phyloP scores from a whole-genome alignment of 2,113 vertebrate species.

The Monarcha castaneiventris region DNA sequence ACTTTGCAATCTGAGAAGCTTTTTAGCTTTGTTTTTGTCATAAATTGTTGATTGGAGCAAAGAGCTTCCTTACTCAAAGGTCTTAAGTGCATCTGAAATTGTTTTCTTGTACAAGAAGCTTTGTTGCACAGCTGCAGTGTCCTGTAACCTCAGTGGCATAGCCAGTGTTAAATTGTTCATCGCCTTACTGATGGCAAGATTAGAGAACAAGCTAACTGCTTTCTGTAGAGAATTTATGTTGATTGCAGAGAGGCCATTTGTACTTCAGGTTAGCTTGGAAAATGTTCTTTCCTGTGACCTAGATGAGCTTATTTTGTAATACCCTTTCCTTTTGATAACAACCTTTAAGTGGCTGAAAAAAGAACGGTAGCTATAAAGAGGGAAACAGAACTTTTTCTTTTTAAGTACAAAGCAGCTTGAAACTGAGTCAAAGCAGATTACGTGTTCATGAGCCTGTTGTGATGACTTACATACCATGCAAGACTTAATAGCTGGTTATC shows the following conservation, averaged over 20 bases:
- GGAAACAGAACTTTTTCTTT: neutral
- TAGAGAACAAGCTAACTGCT: neutral
- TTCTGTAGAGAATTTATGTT: neutral
- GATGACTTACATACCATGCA: neutral
- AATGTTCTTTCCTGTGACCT: conserved; percentile 19
- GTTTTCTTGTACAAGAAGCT: neutral
- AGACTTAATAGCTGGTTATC: neutral
- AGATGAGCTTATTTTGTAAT: conserved; percentile 21
- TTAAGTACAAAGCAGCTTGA: neutral
- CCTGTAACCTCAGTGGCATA: neutral
- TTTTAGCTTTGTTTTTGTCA: conserved; percentile 39
- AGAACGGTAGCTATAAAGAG: neutral
- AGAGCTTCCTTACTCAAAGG: neutral
- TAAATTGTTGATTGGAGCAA: neutral
- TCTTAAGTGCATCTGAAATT: conserved; percentile 26
- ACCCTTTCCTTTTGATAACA: neutral
- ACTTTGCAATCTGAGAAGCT: conserved; percentile 1
- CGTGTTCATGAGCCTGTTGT: neutral
- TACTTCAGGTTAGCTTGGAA: neutral
- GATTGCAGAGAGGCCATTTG: neutral
- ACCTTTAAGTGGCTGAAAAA: neutral
- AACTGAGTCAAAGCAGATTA: neutral
- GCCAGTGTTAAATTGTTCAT: neutral
- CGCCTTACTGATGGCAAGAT: neutral
- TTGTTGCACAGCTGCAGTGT: neutral